phyloP scores from a whole-genome alignment of 2,113 vertebrate species.

The Rynchops niger region DNA sequence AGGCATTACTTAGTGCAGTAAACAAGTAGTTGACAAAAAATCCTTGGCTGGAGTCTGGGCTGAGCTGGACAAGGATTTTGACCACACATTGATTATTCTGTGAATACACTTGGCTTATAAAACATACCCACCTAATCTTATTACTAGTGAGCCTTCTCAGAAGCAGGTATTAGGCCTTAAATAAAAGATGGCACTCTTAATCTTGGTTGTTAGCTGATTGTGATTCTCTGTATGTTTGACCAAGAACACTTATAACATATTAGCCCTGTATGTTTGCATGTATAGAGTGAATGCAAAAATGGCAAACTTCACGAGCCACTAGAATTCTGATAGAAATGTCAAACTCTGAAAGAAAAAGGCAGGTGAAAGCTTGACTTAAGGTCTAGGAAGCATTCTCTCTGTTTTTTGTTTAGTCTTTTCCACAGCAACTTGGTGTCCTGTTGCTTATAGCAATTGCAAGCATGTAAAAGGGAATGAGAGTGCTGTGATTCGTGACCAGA shows the following conservation, averaged over 20 bases:
- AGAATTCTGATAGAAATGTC: not conserved
- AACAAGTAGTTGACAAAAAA: not conserved
- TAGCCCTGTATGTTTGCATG: rapidly evolving
- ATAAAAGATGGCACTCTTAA: not conserved
- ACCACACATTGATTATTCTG: not conserved
- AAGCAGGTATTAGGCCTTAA: not conserved
- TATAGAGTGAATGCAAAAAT: not conserved
- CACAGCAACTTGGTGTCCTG: not conserved
- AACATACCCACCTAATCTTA: not conserved
- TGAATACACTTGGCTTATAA: not conserved
- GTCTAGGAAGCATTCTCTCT: not conserved
- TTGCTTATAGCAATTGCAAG: not conserved
- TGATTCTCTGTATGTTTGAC: not conserved
- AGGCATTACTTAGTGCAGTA: not conserved
- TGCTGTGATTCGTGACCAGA: not conserved
- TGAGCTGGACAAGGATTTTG: not conserved
- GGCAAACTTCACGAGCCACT: not conserved
- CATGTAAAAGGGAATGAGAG: not conserved
- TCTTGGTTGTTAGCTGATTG: not conserved
- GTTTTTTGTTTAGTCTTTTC: not conserved
- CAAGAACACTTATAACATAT: not conserved
- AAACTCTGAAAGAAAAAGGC: not conserved
- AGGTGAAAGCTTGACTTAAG: not conserved
- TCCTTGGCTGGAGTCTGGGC: not conserved
- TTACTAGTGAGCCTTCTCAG: not conserved